A percentile compares a stretch with the other conserved stretches of the same genome.
phyloP scores from a whole-genome alignment of 2,113 vertebrate genomes.

The Naja naja region DNA sequence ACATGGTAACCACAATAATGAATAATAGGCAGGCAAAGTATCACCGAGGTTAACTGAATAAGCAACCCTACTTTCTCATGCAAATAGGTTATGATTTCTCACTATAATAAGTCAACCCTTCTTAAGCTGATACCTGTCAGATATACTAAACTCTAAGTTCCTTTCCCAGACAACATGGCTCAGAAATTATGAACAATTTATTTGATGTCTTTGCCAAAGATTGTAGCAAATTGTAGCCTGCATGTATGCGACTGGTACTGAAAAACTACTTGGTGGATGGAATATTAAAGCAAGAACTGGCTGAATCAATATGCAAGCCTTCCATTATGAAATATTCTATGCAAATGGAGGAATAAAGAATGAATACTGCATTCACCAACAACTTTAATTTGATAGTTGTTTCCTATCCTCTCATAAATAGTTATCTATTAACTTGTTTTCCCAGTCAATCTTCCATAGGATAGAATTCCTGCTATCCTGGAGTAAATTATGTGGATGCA shows the following conservation, averaged over 20 bases:
- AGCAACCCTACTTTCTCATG: neutral
- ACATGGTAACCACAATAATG: neutral
- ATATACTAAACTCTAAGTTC: neutral
- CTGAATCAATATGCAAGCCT: neutral
- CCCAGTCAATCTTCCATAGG: neutral
- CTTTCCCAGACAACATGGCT: neutral
- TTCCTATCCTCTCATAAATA: neutral
- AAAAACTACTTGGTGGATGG: neutral
- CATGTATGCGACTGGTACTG: neutral
- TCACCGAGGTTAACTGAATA: neutral
- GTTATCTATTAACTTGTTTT: neutral
- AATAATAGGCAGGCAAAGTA: neutral
- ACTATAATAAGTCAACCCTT: neutral
- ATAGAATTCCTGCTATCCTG: neutral
- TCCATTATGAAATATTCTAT: neutral
- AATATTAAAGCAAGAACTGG: neutral
- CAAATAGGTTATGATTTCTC: neutral
- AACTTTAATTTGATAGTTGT: neutral
- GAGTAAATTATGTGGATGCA: neutral
- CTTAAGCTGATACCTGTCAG: neutral
- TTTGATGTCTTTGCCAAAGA: neutral
- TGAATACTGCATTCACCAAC: neutral
- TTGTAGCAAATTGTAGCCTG: neutral
- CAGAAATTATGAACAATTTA: neutral
- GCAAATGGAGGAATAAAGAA: neutral